These are phyloP conservation scores for Microchirus variegatus DNA, from an alignment of 2,797 vertebrate genomes.

Conservation along the genomic window DNA sequence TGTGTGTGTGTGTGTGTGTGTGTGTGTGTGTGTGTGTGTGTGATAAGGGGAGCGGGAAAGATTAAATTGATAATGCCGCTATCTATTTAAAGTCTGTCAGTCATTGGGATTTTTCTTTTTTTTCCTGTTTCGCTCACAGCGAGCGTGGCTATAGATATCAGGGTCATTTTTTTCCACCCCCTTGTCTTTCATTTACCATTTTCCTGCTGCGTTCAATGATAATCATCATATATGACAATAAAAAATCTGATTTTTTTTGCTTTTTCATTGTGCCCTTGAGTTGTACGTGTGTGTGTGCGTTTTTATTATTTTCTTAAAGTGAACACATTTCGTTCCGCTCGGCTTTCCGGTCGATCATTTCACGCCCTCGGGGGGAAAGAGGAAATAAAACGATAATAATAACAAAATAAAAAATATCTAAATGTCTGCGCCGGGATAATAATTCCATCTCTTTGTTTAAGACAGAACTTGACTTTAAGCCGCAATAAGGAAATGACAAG, in stretches of 20 bases:
- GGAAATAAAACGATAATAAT: slow-evolving; percentile 7
- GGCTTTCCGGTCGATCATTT: slow-evolving; percentile 45
- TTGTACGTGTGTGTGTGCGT: slow-evolving; percentile 21
- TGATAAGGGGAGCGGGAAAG: neutral
- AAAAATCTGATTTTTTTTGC: slow-evolving; percentile 34
- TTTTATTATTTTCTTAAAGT: slow-evolving; percentile 16
- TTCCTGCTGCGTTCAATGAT: neutral
- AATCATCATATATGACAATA: slow-evolving; percentile 4
- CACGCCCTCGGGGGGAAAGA: slow-evolving; percentile 12
- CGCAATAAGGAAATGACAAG: no score
- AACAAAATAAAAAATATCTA: no score
- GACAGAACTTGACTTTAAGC: no score
- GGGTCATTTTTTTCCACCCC: no score
- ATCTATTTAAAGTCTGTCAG: neutral
- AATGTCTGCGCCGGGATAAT: no score
- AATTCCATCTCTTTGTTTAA: no score
- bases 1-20: slow-evolving; percentile 2
- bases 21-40: neutral
- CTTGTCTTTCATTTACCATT: neutral
- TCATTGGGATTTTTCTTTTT: neutral
- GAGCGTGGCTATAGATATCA: neutral
- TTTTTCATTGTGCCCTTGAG: slow-evolving; percentile 23
- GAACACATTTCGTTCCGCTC: slow-evolving; percentile 39
- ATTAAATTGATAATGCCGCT: slow-evolving; percentile 1
- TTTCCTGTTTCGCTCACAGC: neutral